A percentile compares a stretch with the other conserved stretches of the same genome.
phyloP scores from a whole-genome alignment of 1,140 invertebrate species.

The Heterodera carotae region DNA sequence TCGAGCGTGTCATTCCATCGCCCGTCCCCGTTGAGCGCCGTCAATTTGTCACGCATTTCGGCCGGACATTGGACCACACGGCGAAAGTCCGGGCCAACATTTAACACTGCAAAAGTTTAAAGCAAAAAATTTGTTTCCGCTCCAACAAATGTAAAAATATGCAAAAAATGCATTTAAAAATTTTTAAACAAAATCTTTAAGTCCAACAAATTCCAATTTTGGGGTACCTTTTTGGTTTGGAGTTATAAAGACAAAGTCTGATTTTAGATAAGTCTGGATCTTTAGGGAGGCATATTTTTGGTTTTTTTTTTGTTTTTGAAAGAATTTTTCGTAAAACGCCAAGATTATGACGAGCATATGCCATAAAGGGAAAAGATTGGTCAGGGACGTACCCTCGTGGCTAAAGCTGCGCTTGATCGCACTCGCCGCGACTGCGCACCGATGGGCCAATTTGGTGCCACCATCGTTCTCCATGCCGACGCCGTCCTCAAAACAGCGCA shows the following conservation, averaged over 20 bases:
- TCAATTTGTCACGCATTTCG: conserved; percentile 15
- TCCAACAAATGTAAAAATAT: background rate
- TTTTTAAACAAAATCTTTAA: no score
- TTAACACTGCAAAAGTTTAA: background rate
- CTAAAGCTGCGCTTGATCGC: conserved; percentile 28
- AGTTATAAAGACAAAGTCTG: no score
- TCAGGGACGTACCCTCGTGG: background rate
- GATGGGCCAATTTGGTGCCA: conserved; percentile 15
- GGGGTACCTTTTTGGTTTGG: no score
- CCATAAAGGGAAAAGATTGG: no score
- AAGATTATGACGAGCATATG: no score
- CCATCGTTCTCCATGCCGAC: background rate
- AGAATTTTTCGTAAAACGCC: no score
- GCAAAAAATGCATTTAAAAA: no score
- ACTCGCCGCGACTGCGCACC: conserved; percentile 27
- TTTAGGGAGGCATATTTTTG: no score
- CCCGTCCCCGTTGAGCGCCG: background rate
- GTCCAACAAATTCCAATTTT: no score
- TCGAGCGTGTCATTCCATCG: conserved; percentile 25
- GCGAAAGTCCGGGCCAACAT: conserved; percentile 11
- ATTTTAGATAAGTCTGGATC: no score
- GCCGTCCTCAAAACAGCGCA: conserved; percentile 16
- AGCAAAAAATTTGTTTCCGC: background rate
- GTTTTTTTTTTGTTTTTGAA: no score
- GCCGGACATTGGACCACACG: conserved; percentile 15